Base-by-base conservation (phyloP, 2,888 invertebrate genomes). In the Orchesellides sinensis region DNA sequence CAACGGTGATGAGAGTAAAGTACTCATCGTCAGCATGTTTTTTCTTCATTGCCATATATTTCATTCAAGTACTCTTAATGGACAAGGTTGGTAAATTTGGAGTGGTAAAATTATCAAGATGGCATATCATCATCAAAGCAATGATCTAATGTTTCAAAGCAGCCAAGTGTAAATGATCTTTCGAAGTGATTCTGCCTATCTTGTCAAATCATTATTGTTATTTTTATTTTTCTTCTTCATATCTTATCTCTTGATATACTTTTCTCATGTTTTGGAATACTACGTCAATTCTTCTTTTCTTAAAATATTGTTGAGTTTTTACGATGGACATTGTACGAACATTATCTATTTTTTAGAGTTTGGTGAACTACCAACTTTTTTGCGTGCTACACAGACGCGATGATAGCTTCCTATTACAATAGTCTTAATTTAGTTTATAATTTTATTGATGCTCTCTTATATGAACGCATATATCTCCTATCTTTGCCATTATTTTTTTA, bases 141-240 rank as follows among this genome's bases (percentile, higher is more conserved):
- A n/a, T n/a, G n/a, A n/a, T 86, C 83, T 79, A 84, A 78, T 82
- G 68, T 65, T 82, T 78, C 65, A 56, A 80, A 74, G 80, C 86
- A 86, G 69, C 86, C 78, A 84, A 84, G 84, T 86, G 86, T 83
- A 85, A 85, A 83, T 81, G 81, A 83, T 85, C 78, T 83, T 77
- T 23, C 52, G 40, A 68, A 69, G n/a, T 75, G 81, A 82, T 82
- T 66, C 59, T 59, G 72, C 83, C 83, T 81, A 52, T 69, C 45
- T 32, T 73, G 66, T 72, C 59, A 68, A 40, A 74, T 61, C 80
- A 73, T 80, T 80, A 80, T 80, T 80, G 72, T 80, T 80, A 80
- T 80, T 80, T 72, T 80, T 80, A 73, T 80, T 73, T 72, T 80
- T 79, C 59, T 45, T 49, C 17, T 45, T 32, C 59, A 23, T 52